phyloP scores from a whole-genome alignment of 2,888 invertebrate species.

The Cheilosia variabilis region DNA sequence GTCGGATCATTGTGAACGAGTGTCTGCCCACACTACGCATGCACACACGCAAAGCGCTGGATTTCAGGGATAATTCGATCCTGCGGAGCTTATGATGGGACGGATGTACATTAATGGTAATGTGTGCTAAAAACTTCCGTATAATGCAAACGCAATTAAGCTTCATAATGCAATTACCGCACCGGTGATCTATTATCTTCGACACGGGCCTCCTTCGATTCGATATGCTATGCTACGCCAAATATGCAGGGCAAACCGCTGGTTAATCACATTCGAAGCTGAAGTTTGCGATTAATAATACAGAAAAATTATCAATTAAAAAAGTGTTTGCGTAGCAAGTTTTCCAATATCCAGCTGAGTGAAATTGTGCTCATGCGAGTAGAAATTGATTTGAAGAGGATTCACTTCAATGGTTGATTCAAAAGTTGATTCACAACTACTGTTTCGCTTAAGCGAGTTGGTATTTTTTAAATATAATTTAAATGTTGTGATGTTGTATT shows the following conservation, averaged over 20 bases:
- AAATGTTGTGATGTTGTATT: too few species aligned
- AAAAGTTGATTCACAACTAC: slow-evolving; percentile 7
- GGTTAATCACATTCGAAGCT: slow-evolving; percentile 9
- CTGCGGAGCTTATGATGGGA: slow-evolving; percentile 14
- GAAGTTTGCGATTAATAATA: slow-evolving; percentile 42
- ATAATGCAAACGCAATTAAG: slow-evolving; percentile 34
- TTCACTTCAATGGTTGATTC: neutral
- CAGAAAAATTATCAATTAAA: slow-evolving; percentile 58
- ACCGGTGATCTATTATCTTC: slow-evolving; percentile 55
- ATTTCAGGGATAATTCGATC: slow-evolving; percentile 28
- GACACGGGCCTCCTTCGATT: slow-evolving; percentile 14
- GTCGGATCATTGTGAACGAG: slow-evolving; percentile 9
- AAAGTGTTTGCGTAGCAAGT: slow-evolving; percentile 53
- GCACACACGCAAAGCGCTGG: slow-evolving; percentile 14
- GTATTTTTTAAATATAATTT: neutral
- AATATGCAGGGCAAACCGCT: neutral
- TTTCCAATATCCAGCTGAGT: slow-evolving; percentile 26
- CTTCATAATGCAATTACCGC: slow-evolving; percentile 47
- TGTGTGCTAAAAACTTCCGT: slow-evolving; percentile 17
- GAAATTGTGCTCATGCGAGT: slow-evolving; percentile 22
- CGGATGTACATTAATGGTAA: neutral
- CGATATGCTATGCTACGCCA: neutral
- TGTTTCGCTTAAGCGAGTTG: neutral
- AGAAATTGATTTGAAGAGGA: slow-evolving; percentile 47
- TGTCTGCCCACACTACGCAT: too few species aligned